Conservation (phyloP, 2,797 vertebrate species). For the Champsocephalus esox region DNA sequence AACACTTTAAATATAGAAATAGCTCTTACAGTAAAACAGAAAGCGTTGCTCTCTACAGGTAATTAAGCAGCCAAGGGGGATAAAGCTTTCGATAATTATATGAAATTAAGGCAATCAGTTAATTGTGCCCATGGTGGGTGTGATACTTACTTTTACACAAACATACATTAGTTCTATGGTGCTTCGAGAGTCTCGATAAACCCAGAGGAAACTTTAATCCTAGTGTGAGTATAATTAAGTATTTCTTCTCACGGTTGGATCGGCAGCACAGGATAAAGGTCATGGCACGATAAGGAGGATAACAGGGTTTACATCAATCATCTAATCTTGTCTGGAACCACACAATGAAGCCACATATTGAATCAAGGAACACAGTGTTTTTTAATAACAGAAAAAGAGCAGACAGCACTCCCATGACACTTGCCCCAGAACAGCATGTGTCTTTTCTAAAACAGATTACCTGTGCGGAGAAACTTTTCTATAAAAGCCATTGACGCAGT, state of each 20-base stretch:
- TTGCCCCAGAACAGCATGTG: conserved; percentile 31
- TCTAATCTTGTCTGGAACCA: background rate
- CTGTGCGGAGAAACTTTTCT: conserved; percentile 54
- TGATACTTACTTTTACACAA: conserved; percentile 51
- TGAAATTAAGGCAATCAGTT: conserved; percentile 57
- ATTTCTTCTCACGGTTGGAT: background rate
- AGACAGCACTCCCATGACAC: conserved; percentile 11
- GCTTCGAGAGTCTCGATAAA: conserved; percentile 24
- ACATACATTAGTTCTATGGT: conserved; percentile 39
- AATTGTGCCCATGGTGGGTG: conserved; percentile 59
- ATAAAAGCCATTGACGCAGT: conserved; percentile 67
- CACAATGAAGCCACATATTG: background rate
- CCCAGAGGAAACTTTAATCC: conserved; percentile 28
- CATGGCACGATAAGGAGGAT: conserved; percentile 30
- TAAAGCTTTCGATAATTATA: conserved; percentile 50
- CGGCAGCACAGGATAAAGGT: conserved; percentile 26
- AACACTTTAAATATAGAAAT: conserved; percentile 20
- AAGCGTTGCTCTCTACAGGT: conserved; percentile 39
- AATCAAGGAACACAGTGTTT: conserved; percentile 10
- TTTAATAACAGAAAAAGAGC: conserved; percentile 19
- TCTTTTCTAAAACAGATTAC: conserved; percentile 61
- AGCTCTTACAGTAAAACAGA: conserved; percentile 11
- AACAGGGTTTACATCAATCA: background rate
- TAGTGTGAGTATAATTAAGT: no score
- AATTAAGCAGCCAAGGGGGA: conserved; percentile 44